Evolutionary conservation across 1,140 invertebrate genomes (phyloP).

Genomic region (Hyles vespertilio): DNA sequence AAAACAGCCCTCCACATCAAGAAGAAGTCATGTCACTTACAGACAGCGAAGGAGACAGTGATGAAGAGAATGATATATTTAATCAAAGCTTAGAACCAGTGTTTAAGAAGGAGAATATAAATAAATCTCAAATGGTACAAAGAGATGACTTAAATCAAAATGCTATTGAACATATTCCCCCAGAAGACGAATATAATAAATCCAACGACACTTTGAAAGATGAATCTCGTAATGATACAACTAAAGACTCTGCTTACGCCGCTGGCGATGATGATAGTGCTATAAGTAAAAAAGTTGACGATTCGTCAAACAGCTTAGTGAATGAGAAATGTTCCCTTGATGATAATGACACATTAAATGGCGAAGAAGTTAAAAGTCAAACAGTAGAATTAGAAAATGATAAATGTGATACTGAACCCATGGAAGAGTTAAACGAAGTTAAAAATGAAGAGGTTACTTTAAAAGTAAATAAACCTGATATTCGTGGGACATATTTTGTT

Average conservation of each 20-base stretch:
- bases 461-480: too few relatives aligned
- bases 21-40: conserved; percentile 33
- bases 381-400: too few relatives aligned
- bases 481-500: too few relatives aligned
- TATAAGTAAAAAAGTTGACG: background rate
- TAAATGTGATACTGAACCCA: too few relatives aligned
- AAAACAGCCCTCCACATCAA: conserved; percentile 12
- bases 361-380: too few relatives aligned
- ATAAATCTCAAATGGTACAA: conserved; percentile 18
- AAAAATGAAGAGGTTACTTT: background rate
- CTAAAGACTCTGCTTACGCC: background rate
- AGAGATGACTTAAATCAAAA: background rate
- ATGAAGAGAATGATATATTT: conserved; percentile 35
- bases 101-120: conserved; percentile 50
- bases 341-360: too few relatives aligned
- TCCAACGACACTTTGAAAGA: background rate
- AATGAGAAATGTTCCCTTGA: too few relatives aligned
- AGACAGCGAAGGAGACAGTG: conserved; percentile 43
- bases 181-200: background rate
- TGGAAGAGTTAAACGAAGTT: background rate
- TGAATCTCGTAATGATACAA: background rate
- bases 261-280: background rate
- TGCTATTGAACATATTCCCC: background rate
- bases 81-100: conserved; percentile 56
- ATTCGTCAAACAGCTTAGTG: too few relatives aligned